Base-by-base conservation (phyloP, 2,113 vertebrate species). In the Drymodes brunneopygia region DNA sequence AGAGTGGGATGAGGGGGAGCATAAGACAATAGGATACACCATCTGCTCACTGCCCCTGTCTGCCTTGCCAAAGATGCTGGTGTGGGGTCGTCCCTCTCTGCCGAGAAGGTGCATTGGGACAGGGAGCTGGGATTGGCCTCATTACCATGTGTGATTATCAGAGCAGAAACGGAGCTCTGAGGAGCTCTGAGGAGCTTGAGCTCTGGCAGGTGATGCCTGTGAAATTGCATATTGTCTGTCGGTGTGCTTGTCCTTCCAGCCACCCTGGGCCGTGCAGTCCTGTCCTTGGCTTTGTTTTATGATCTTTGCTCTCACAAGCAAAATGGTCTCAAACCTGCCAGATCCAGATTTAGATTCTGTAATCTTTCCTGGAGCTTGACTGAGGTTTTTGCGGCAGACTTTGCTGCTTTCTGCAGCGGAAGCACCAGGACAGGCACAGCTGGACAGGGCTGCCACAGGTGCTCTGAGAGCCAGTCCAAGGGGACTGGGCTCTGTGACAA, bases 401-500 rank as follows among this genome's bases (percentile, higher is more conserved):
- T 36, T 38, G 51, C 62, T 42, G 36, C 57, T 40, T 72, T 93
- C 67, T 91, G 67, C 72, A 38, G 40, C 0, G 0, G 72, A 72
- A 86, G 53, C 77, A 72, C 48, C 0, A 0, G 44, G 25, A 42
- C 25, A 60, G 47, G 71, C 9, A 5, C 5, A 54, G 29, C 48
- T 72, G 44, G 9, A 18, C 6, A 4, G 40, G 54, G 64, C 70
- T 92, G 48, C 64, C 78, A 61, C 48, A 51, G 69, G 73, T 81
- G 53, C 85, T 89, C 62, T 3, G 1, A 89, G 53, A 77, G 44
- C 62, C 3, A 8, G 22, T 50, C 54, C 64, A 75, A 64, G n/a
- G n/a, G 36, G 28, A 66, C 73, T 69, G 86, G 86, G 65, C 78
- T 92, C 60, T 74, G 65, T 56, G 86, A 85, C 69, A 87, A 94